Evolutionary conservation across 2,888 invertebrate genomes (phyloP).

Genomic region (Chymomyza procnemis): DNA sequence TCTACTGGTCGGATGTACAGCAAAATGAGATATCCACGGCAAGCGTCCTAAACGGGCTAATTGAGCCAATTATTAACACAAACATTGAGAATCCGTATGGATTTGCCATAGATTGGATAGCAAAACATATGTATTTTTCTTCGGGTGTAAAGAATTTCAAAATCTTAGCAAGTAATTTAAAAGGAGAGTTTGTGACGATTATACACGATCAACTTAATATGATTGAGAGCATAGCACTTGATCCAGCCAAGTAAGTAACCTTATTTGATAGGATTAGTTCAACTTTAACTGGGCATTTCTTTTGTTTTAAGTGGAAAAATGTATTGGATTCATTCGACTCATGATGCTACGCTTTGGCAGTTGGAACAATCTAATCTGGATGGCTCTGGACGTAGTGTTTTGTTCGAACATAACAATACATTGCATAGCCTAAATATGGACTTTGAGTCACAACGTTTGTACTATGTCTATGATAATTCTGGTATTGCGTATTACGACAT

Average conservation of each 20-base stretch:
- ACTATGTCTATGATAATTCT: slow-evolving; percentile 83
- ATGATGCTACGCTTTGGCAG: slow-evolving; percentile 75
- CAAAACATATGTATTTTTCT: slow-evolving; percentile 82
- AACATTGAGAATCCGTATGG: slow-evolving; percentile 81
- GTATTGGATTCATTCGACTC: slow-evolving; percentile 81
- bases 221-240: slow-evolving; percentile 84
- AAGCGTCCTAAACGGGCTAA: slow-evolving; percentile 83
- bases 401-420: slow-evolving; percentile 67
- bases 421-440: slow-evolving; percentile 83
- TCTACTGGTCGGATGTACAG: slow-evolving; percentile 89
- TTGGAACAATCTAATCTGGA: slow-evolving; percentile 85
- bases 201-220: slow-evolving; percentile 76
- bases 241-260: slow-evolving; percentile 81
- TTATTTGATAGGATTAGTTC: background rate
- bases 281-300: background rate
- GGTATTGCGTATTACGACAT: slow-evolving; percentile 83
- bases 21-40: slow-evolving; percentile 87
- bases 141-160: slow-evolving; percentile 80
- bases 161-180: slow-evolving; percentile 85
- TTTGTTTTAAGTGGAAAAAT: slow-evolving; percentile 79
- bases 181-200: slow-evolving; percentile 84
- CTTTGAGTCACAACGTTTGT: slow-evolving; percentile 81
- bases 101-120: slow-evolving; percentile 91
- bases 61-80: slow-evolving; percentile 86
- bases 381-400: slow-evolving; percentile 80